Base-by-base conservation (phyloP, 53 echinoderm and acorn worm species). In the Hippasteria phrygiana region DNA sequence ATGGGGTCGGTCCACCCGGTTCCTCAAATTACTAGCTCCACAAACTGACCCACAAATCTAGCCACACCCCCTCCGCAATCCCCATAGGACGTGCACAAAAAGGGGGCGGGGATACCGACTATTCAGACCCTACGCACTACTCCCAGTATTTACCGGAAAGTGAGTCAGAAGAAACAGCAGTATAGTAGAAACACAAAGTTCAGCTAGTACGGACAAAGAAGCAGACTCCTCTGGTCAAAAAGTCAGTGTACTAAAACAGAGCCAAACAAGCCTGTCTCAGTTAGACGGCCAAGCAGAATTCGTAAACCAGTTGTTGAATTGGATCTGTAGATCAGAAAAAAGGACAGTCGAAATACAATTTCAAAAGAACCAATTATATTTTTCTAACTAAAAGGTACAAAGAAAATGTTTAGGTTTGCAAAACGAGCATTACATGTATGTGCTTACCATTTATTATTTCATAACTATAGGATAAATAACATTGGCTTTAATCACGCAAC, bases 201-300 rank as follows among this genome's bases (percentile, higher is more conserved):
- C 47, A 74, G 74, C 27, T 74, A 27, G 43, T 74, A 74, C 43
- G n/a, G 47, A 20, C 47, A 74, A 74, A 74, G 46, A 74, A 45
- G 43, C 47, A 74, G 74, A 74, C 74, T 74, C 47, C 74, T 74
- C 74, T 24, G 46, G 46, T 43, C 26, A 74, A 74, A n/a, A n/a
- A 74, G 46, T 74, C 28, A 43, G 26, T 12, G 80, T 38, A 79
- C 55, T 79, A 79, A 79, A 79, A 37, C 40, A 79, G 55, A 59
- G 32, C 29, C 13, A 64, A 64, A 64, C 64, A 29, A 64, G 29
- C 64, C 64, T 64, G 64, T 64, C 5, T 17, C 64, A 28, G 29
- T 64, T 27, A 64, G 64, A 29, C 64, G 64, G 26, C 29, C 64
- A 64, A 31, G 56, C 6, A 56, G 56, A 18, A 56, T 56, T 18